Evolutionary conservation across 2,888 invertebrate species (phyloP).

Genomic region (Tetragonula carbonaria): DNA sequence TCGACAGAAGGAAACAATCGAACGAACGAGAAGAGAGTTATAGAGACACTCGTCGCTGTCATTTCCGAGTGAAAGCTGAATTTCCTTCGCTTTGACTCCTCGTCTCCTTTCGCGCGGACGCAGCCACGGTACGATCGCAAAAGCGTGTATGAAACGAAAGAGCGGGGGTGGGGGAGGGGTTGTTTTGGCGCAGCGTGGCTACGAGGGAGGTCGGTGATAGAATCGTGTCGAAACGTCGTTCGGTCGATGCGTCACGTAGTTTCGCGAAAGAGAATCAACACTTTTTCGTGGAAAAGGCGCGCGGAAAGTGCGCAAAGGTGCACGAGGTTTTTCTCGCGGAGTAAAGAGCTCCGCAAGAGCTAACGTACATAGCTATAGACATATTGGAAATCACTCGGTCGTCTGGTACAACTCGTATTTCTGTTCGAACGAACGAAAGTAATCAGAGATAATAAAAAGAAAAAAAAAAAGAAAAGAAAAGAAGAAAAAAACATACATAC

Average conservation of each 20-base stretch:
- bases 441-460: constrained; percentile 13
- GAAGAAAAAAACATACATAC: constrained; percentile 1
- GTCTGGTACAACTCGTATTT: constrained; percentile 2
- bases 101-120: constrained; percentile 21
- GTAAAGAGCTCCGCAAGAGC: background rate
- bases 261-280: background rate
- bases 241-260: constrained; percentile 44
- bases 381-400: background rate
- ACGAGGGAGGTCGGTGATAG: constrained; percentile 11
- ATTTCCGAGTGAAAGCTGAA: background rate
- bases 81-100: background rate
- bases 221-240: constrained; percentile 42
- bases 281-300: background rate
- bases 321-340: background rate
- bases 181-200: background rate
- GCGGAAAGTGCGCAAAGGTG: background rate
- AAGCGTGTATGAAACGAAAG: constrained; percentile 39
- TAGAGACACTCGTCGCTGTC: background rate
- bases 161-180: background rate
- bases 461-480: no score
- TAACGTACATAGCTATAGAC: background rate
- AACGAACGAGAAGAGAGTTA: background rate
- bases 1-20: background rate
- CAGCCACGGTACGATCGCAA: constrained; percentile 12
- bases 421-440: constrained; percentile 23